phyloP scores from a whole-genome alignment of 2,797 vertebrate genomes.

The Vipera ursinii region DNA sequence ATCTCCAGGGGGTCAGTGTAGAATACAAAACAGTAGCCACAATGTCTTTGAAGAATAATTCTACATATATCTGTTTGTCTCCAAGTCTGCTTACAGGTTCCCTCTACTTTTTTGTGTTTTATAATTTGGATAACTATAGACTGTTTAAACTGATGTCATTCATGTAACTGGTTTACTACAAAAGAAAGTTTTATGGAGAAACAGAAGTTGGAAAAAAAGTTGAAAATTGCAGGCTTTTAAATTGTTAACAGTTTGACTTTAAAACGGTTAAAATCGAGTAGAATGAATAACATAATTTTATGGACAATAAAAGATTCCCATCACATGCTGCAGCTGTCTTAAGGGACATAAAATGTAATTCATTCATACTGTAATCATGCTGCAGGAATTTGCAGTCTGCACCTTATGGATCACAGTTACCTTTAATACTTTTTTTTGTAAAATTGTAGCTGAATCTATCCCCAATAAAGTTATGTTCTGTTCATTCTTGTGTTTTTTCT shows the following conservation, averaged over 20 bases:
- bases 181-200: constrained; percentile 68
- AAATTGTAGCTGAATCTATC: constrained; percentile 94
- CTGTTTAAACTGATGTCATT: constrained; percentile 64
- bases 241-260: constrained; percentile 75
- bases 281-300: constrained; percentile 70
- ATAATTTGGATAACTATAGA: constrained; percentile 67
- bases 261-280: constrained; percentile 76
- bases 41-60: constrained; percentile 60
- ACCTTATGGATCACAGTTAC: constrained; percentile 91
- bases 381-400: constrained; percentile 87
- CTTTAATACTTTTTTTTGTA: constrained; percentile 81
- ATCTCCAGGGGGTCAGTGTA: constrained; percentile 57
- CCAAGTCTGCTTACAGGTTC: constrained; percentile 35
- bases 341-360: constrained; percentile 71
- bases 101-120: constrained; percentile 39
- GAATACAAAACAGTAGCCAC: constrained; percentile 62
- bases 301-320: constrained; percentile 75
- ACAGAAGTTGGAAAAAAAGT: constrained; percentile 63
- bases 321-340: constrained; percentile 79
- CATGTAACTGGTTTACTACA: constrained; percentile 70
- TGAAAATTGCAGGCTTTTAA: constrained; percentile 72
- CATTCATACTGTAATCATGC: constrained; percentile 78
- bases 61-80: constrained; percentile 58
- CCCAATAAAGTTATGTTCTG: constrained; percentile 97
- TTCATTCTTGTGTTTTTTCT: constrained; percentile 52